Conservation (phyloP, 2,888 invertebrate species). For the Clitarchus hookeri region DNA sequence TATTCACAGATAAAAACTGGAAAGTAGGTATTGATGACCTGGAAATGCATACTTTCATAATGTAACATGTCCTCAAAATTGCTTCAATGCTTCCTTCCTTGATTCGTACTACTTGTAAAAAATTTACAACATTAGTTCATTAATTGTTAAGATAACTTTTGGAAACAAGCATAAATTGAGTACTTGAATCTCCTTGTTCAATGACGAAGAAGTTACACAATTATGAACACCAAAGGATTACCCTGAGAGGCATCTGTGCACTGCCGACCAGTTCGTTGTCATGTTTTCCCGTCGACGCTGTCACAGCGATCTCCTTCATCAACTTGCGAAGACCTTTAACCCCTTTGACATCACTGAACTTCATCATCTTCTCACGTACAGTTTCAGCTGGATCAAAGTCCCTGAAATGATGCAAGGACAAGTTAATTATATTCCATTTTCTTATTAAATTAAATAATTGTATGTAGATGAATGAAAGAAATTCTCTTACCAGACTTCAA, state of each 20-base stretch:
- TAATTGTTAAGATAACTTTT: too few relatives aligned
- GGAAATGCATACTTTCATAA: too few relatives aligned
- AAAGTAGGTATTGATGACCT: too few relatives aligned
- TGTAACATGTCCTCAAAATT: too few relatives aligned
- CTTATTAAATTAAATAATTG: neutral
- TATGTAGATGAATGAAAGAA: neutral
- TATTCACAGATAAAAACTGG: too few relatives aligned
- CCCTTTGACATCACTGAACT: conserved; percentile 83
- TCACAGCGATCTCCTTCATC: conserved; percentile 88
- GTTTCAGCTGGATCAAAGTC: conserved; percentile 91
- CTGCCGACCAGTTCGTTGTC: conserved; percentile 95
- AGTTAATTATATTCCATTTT: neutral
- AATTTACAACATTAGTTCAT: too few relatives aligned
- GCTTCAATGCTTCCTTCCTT: too few relatives aligned
- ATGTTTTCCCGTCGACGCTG: conserved; percentile 92
- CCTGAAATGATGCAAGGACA: conserved; percentile 55
- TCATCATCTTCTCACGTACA: conserved; percentile 83
- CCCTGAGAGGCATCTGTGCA: conserved; percentile 82
- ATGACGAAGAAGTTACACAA: too few relatives aligned
- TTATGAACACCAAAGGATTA: conserved; percentile 51
- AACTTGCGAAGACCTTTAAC: conserved; percentile 81
- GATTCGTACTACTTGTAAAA: too few relatives aligned
- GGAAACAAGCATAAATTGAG: too few relatives aligned
- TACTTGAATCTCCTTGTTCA: too few relatives aligned
- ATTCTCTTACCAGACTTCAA: conserved; percentile 77